These are phyloP conservation scores for Pelecanus crispus DNA, from an alignment of 2,113 vertebrate genomes.

Conservation along the genomic window DNA sequence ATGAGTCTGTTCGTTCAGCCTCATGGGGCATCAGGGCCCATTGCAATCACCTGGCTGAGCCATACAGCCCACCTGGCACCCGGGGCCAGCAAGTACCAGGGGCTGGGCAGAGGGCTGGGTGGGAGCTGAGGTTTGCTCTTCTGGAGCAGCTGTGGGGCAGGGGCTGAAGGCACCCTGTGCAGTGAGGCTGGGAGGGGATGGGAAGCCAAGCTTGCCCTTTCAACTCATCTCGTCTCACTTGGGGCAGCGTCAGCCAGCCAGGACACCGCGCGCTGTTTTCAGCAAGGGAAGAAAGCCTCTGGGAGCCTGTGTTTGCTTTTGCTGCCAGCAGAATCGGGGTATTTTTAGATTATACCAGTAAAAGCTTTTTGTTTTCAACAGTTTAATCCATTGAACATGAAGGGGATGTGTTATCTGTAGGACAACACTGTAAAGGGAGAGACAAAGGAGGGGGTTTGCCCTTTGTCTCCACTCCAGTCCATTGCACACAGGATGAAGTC, in stretches of 20 bases:
- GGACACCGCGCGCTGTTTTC: rapidly evolving
- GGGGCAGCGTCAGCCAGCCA: not conserved
- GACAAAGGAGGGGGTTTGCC: not conserved
- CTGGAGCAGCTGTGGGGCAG: not conserved
- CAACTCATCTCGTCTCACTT: not conserved
- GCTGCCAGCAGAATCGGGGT: not conserved
- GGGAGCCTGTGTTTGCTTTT: not conserved
- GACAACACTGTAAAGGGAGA: not conserved
- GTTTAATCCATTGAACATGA: not conserved
- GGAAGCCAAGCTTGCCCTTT: not conserved
- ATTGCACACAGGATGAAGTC: not conserved
- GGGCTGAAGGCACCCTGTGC: not conserved
- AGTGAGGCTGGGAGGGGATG: rapidly evolving
- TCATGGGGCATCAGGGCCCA: not conserved
- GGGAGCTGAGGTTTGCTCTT: not conserved
- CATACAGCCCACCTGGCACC: not conserved
- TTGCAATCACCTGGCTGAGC: not conserved
- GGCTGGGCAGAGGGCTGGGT: not conserved
- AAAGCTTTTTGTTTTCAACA: not conserved
- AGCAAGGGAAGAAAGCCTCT: not conserved
- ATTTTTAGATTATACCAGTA: not conserved
- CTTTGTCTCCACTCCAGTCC: not conserved
- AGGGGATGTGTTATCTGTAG: not conserved
- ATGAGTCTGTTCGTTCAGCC: not conserved
- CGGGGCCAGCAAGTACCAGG: rapidly evolving